Percentiles rank a stretch among this genome's conserved stretches.
Evolutionary conservation across 2,888 invertebrate species (phyloP).

Genomic region (Drosophila histrio): DNA sequence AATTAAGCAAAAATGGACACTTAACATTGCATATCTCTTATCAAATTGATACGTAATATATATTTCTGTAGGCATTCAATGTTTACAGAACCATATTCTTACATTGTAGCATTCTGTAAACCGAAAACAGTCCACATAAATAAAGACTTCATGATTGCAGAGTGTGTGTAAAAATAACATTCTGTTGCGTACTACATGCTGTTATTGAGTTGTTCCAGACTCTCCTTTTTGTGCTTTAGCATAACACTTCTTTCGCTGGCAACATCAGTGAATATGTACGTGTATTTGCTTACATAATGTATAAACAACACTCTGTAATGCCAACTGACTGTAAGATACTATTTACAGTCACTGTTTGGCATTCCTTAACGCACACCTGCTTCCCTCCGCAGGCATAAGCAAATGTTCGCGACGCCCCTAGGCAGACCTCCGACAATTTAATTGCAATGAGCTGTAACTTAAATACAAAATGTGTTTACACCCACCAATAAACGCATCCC

Average conservation of each 20-base stretch:
- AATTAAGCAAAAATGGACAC: neutral
- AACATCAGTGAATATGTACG: neutral
- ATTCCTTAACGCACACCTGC: conserved; percentile 4
- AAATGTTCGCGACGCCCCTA: conserved; percentile 31
- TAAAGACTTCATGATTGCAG: neutral
- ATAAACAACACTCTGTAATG: neutral
- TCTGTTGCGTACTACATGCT: neutral
- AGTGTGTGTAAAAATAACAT: neutral
- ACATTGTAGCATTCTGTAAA: neutral
- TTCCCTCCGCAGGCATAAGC: neutral
- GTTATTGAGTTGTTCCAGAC: neutral
- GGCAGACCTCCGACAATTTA: conserved; percentile 46
- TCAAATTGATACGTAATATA: neutral
- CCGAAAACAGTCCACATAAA: neutral
- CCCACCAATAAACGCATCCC: conserved; percentile 19
- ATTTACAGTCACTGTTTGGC: neutral
- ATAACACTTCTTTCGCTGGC: neutral
- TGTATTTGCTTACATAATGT: neutral
- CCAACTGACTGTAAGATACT: neutral
- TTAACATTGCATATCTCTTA: neutral
- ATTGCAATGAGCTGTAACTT: conserved; percentile 52
- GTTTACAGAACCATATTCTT: neutral
- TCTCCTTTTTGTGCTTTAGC: neutral
- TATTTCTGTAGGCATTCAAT: neutral
- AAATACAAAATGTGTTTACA: conserved; percentile 42